Conservation (phyloP, 2,113 vertebrate genomes). For the Forbesichthys papilliferus region DNA sequence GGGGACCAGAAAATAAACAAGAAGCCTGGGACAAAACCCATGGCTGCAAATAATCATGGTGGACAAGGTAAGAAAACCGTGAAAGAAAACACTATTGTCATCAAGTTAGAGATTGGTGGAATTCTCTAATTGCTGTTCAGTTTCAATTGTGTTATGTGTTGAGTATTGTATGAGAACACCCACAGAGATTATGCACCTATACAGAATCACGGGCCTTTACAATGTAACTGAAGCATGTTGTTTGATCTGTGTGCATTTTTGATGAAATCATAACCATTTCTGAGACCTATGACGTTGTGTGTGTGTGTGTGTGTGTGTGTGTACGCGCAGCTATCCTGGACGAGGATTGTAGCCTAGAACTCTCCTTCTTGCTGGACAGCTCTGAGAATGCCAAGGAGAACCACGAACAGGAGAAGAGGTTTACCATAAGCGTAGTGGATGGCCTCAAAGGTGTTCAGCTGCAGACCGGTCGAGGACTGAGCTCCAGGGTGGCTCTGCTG, state of each 20-base stretch:
- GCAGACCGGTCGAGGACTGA: constrained; percentile 77
- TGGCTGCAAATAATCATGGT: constrained; percentile 68
- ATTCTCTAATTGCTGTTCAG: background rate
- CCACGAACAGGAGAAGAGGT: constrained; percentile 85
- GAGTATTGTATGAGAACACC: no score
- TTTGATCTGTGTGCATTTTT: no score
- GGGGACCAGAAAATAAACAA: constrained; percentile 69
- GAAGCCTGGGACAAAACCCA: constrained; percentile 66
- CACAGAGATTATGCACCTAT: no score
- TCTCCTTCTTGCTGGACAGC: constrained; percentile 89
- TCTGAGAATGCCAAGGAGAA: constrained; percentile 88
- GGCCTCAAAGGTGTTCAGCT: constrained; percentile 78
- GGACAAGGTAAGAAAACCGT: constrained; percentile 65
- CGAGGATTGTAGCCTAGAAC: constrained; percentile 86
- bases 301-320: constrained; percentile 25
- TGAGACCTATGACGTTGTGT: constrained; percentile 6
- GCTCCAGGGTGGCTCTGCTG: constrained; percentile 82
- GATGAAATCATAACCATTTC: background rate
- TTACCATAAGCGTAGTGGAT: constrained; percentile 82
- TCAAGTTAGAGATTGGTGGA: background rate
- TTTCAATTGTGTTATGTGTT: background rate
- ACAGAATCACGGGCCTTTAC: no score
- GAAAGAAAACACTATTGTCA: background rate
- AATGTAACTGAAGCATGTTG: no score
- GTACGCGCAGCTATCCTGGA: constrained; percentile 72